Conservation (phyloP, 2,797 vertebrate species). For the Saxicola maurus region DNA sequence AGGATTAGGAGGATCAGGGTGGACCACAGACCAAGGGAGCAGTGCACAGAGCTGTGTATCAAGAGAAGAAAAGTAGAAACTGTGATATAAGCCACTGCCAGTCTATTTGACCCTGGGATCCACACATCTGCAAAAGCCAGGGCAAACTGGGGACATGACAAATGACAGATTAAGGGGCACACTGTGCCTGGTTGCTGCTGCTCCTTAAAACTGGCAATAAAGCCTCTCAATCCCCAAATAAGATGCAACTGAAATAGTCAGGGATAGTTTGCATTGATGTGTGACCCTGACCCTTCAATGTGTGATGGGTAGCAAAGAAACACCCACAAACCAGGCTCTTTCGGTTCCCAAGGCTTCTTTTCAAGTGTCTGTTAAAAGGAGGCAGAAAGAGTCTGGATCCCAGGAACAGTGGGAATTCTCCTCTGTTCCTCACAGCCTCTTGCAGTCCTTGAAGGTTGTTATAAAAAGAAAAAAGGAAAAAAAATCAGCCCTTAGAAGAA, state of each 20-base stretch:
- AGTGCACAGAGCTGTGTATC: background rate
- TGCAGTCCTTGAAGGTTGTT: background rate
- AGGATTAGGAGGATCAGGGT: background rate
- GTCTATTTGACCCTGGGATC: background rate
- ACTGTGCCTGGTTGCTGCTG: background rate
- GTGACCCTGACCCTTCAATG: background rate
- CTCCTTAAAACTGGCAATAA: background rate
- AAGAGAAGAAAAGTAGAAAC: background rate
- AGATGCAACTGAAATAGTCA: background rate
- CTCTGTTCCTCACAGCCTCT: background rate
- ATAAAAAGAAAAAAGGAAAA: no score
- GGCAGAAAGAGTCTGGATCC: background rate
- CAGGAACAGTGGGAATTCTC: constrained; percentile 7
- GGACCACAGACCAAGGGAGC: background rate
- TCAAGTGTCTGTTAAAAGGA: background rate
- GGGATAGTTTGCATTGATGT: background rate
- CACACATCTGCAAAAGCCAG: background rate
- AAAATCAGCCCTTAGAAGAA: background rate
- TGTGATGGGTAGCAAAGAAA: background rate
- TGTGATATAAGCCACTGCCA: background rate
- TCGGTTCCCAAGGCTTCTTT: constrained; percentile 4
- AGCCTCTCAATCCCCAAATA: background rate
- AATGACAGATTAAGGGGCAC: background rate
- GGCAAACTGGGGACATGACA: background rate
- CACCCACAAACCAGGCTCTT: background rate